Base-by-base conservation (phyloP, 2,797 vertebrate species). In the Xenentodon cancila region DNA sequence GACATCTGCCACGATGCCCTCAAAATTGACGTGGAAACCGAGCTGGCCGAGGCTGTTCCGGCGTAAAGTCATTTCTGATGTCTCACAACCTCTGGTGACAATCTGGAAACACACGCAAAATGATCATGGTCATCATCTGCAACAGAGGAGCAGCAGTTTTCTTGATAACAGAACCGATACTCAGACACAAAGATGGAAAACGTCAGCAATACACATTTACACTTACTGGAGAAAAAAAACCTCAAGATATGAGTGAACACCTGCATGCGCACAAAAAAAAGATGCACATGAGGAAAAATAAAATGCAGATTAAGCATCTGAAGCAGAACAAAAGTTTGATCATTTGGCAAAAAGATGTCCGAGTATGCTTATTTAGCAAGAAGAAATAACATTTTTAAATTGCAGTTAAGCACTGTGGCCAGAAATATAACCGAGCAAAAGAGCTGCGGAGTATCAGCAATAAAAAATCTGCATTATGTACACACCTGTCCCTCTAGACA, bases 1-100 rank as follows among this genome's bases (percentile, higher is more conserved):
- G 75, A 99, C 97, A 0, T 99, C 97, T 0, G 97, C 97, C 59
- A 99, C 97, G 4, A 99, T 97, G 19, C 97, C 97, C 86, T 99
- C 97, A 34, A 99, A 99, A 84, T 99, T 99, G 66, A 99, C 97
- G 0, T 99, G 97, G 89, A 99, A 99, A 17, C 97, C 97, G 0
- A 99, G 97, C 72, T 99, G 97, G 19, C 97, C 97, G 21, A 99
- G 89, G 17, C 95, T 93, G 2, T 99, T 99, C 47, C 97, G 94
- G 17, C 96, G 92, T 73, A 99, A 81, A 3, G 95, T 97, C 92
- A 99, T 97, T 84, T 98, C 97, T 0, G 94, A 93, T 0, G 97
- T 99, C 88, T 99, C 97, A 4, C 97, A 99, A 52, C 97, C 97
- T 84, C 95, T 92, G 7, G 96, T 97, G 77, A 92, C 93, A 64